Base-by-base conservation (phyloP, 2,797 vertebrate genomes). In the Eutrigla gurnardus region DNA sequence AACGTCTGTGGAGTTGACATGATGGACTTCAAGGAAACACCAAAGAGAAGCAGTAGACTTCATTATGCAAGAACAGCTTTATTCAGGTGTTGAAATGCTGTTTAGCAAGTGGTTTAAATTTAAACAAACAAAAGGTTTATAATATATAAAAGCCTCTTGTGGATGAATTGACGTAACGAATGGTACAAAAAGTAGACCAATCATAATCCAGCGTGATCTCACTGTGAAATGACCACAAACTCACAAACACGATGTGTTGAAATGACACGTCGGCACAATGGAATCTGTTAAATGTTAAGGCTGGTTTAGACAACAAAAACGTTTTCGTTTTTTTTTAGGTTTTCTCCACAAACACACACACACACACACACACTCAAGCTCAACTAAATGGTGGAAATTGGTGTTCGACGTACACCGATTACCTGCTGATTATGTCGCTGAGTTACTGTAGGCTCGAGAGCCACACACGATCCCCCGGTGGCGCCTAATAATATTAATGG, bases 401-500 rank as follows among this genome's bases (percentile, higher is more conserved):
- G 13, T 45, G n/a, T 52, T 32, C 49, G n/a, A 75, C 59, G 42
- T 25, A 39, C 39, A 43, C 47, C 70, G 49, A 33, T 62, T 40
- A 81, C 62, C 35, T 65, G 33, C 65, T 70, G 11, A 77, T 74
- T 73, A 69, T 64, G 62, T 55, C 45, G n/a, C 39, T 4, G 39
- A 83, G 73, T 77, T 65, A 47, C 67, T 58, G 62, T 52, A 62
- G 73, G 42, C 62, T 68, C 36, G 36, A 47, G 25, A 70, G 69
- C 52, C 35, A 42, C 53, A 65, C 43, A 53, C 33, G 45, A 40
- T 69, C 49, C 73, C 47, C 74, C 5, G n/a, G 59, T 18, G 60
- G 66, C 66, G 33, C 54, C 43, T 74, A 73, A 77, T 75, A 59
- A 61, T 70, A 81, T 82, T 86, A 80, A 84, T 74, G 17, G 46